phyloP scores from a whole-genome alignment of 2,888 invertebrate genomes.

The Psylliodes chrysocephalus region DNA sequence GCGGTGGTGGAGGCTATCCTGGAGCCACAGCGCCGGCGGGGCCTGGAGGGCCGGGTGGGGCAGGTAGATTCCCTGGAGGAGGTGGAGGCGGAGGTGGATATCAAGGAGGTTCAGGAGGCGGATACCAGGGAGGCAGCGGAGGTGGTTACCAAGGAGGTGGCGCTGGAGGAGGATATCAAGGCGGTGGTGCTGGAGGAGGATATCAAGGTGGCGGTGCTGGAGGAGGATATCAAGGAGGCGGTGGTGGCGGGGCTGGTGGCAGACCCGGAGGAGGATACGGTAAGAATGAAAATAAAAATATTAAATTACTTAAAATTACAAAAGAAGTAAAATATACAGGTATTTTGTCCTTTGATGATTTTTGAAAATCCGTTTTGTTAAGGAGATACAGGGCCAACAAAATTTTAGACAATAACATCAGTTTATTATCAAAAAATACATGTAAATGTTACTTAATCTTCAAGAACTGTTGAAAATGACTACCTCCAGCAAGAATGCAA shows the following conservation, averaged over 20 bases:
- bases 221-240: neutral
- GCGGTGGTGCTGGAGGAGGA: conserved; percentile 34
- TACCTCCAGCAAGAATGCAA: too few relatives aligned
- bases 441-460: too few relatives aligned
- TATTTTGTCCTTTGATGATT: too few relatives aligned
- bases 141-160: conserved; percentile 38
- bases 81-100: conserved; percentile 31
- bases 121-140: conserved; percentile 42
- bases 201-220: conserved; percentile 31
- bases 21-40: conserved; percentile 35
- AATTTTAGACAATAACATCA: too few relatives aligned
- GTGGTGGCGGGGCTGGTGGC: too few relatives aligned
- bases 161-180: conserved; percentile 29
- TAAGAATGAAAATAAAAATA: too few relatives aligned
- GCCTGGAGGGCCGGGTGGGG: conserved; percentile 24
- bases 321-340: too few relatives aligned
- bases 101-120: conserved; percentile 39
- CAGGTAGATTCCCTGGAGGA: conserved; percentile 23
- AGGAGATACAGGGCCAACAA: too few relatives aligned
- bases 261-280: conserved; percentile 19
- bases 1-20: conserved; percentile 36
- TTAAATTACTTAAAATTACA: too few relatives aligned
- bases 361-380: too few relatives aligned
- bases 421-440: too few relatives aligned
- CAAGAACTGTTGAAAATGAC: too few relatives aligned